phyloP scores from a whole-genome alignment of 2,888 invertebrate species.

The Meta bourneti region DNA sequence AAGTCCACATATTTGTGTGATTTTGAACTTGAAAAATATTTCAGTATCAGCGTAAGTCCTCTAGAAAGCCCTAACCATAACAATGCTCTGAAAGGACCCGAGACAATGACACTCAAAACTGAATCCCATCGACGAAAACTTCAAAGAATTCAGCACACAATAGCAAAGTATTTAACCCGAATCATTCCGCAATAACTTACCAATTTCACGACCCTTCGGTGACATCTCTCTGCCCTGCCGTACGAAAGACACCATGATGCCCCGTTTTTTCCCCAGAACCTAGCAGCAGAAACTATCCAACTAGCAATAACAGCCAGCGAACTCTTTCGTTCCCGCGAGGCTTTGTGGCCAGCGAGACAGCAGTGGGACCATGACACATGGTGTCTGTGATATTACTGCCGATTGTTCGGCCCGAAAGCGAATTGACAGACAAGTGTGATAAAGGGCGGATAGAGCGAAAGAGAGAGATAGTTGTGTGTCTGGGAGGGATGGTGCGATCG shows the following conservation, averaged over 20 bases:
- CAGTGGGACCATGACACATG: conserved; percentile 12
- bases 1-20: too few relatives aligned
- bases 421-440: conserved; percentile 44
- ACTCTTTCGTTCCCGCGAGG: not conserved
- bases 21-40: too few relatives aligned
- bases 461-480: conserved; percentile 1
- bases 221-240: not conserved
- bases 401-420: conserved; percentile 44
- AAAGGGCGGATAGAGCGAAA: conserved; percentile 8
- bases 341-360: not conserved
- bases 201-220: not conserved
- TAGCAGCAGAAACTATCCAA: not conserved
- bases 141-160: not conserved
- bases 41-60: too few relatives aligned
- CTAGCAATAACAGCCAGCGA: not conserved
- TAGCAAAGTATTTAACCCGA: not conserved
- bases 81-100: too few relatives aligned
- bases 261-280: not conserved
- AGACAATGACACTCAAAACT: too few relatives aligned
- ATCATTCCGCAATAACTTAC: conserved; percentile 38
- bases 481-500: not conserved
- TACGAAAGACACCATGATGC: not conserved
- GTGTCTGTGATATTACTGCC: conserved; percentile 34
- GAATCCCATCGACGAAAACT: not conserved
- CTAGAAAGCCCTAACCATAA: too few relatives aligned